Base-by-base conservation (phyloP, 2,888 invertebrate species). In the Melanchra persicariae region DNA sequence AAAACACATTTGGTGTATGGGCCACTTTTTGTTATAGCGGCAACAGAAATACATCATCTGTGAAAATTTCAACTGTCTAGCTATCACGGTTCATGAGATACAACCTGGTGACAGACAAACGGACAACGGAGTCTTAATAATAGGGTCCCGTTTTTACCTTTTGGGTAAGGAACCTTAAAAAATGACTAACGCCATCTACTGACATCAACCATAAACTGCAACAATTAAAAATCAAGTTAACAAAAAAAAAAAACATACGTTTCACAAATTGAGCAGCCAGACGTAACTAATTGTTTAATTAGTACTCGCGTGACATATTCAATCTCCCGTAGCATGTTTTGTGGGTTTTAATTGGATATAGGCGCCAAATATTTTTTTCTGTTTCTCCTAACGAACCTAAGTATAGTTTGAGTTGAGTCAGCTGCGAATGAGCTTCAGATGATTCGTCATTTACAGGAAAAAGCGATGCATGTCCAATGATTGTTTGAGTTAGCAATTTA, bases 211-310 rank as follows among this genome's bases (percentile, higher is more conserved):
- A 22, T 1, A 49, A 57, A 26, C 15, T 40, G 43, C 55, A n/a
- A 60, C 70, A 55, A 52, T 58, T 55, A 40, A 10, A 7, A 67
- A 77, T n/a, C 19, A 62, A 72, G 61, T 68, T 74, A 84, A 79
- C 60, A 77, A 82, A 85, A 68, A 77, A 6, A 24, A 76, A 70
- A 71, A 70, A 47, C 15, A 30, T 26, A 57, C 54, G 63, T 30
- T 58, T 55, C 61, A 71, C 79, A 81, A 87, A 86, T 87, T 83
- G 80, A 69, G 49, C 66, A 70, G n/a, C 80, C 84, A 87, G 86
- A 86, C 87, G 83, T 81, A 72, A 70, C 76, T 82, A 87, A 87
- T 86, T 83, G 79, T 82, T 84, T 86, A 82, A 87, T 87, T 87
- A 86, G 76, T 70, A 66, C 51, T 87, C 68, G 85, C 87, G 87